Base-by-base conservation (phyloP, 1,140 invertebrate species). In the Drosophila nasuta region DNA sequence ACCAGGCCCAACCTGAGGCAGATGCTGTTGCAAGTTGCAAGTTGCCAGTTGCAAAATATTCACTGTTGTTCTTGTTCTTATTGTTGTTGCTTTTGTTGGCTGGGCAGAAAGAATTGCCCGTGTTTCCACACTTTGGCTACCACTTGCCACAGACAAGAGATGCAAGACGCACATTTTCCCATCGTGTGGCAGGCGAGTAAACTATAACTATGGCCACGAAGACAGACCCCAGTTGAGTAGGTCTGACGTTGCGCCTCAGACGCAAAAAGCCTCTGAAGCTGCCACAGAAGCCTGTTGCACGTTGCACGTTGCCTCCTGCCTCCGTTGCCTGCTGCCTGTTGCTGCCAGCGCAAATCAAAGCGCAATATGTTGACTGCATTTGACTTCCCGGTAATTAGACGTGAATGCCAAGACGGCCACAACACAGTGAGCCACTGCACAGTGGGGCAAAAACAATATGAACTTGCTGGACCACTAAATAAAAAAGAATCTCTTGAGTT, bases 371-470 rank as follows among this genome's bases (percentile, higher is more conserved):
- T 88, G 85, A 88, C 85, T 88, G 82, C 83, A 88, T 88, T 88
- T 88, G 85, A 88, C 85, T 88, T 88, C 85, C 85, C 85, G 85
- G 85, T 88, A 88, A 88, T 88, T 88, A 88, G 85, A 88, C 80
- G 80, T 75, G 85, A 81, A 83, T 81, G 75, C 80, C 85, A 86
- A 57, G 68, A 78, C 51, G 49, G 41, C 49, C 60, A 63, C 69
- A 51, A 25, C 25, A 62, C 45, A 33, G 45, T 5, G 3, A 57
- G 28, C 64, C 64, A 13, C 35, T 5, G 59, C 58, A 75, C 72
- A 75, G 58, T 75, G 65, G 54, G 11, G 0, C 59, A 17, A 51
- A 15, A 3, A 15, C 25, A 20, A 52, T 30, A 5, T 30, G 3
- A n/a, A 52, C 33, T 43, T n/a, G 11, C 11, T n/a, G n/a, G 41